Percentiles rank a stretch among this genome's conserved stretches.
Evolutionary conservation across 2,113 vertebrate genomes (phyloP).

Genomic region (Cacatua alba): DNA sequence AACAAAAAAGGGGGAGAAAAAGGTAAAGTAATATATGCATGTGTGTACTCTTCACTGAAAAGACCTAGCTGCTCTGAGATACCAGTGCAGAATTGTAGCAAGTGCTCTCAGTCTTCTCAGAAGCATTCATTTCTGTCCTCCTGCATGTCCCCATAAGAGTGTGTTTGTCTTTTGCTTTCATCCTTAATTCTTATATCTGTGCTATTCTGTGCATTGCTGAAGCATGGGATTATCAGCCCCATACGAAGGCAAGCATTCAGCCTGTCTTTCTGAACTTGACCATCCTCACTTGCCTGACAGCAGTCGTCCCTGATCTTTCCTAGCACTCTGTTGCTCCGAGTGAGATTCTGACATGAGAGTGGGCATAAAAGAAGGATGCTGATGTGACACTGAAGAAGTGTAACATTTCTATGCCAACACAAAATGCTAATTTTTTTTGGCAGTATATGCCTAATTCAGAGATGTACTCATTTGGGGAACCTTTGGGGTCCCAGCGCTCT

Average conservation of each 20-base stretch:
- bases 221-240: background rate
- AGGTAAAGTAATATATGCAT: background rate
- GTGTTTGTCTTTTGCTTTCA: background rate
- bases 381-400: background rate
- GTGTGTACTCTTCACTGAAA: background rate
- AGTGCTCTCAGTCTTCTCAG: background rate
- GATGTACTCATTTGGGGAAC: background rate
- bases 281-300: background rate
- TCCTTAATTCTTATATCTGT: background rate
- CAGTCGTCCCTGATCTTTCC: background rate
- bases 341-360: background rate
- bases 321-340: background rate
- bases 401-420: background rate
- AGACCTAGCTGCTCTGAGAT: background rate
- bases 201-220: background rate
- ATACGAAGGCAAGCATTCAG: accelerated
- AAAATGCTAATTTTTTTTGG: background rate
- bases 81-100: background rate
- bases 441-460: background rate
- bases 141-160: background rate
- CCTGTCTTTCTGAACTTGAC: background rate
- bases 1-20: conserved; percentile 32
- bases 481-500: background rate
- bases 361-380: background rate
- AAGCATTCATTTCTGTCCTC: background rate